A percentile compares a stretch with the other conserved stretches of the same genome.
Evolutionary conservation across 2,113 vertebrate species (phyloP).

Genomic region (Notiomystis cincta): DNA sequence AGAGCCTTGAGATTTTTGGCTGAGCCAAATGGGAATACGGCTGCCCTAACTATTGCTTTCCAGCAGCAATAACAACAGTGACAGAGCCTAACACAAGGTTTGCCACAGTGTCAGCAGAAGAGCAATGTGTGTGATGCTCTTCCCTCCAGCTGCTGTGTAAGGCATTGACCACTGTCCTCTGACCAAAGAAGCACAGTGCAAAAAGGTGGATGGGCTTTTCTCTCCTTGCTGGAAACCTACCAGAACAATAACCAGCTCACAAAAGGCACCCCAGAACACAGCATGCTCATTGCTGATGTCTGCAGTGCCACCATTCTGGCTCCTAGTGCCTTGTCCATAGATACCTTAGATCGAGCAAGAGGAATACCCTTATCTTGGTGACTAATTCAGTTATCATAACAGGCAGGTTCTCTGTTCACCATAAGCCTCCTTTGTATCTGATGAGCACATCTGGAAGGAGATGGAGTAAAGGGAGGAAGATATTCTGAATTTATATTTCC

Average conservation of each 20-base stretch:
- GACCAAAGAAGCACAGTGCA: not conserved
- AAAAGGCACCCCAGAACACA: not conserved
- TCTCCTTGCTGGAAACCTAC: not conserved
- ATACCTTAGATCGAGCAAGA: rapidly evolving
- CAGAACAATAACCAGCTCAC: not conserved
- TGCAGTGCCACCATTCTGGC: not conserved
- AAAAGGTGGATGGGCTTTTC: not conserved
- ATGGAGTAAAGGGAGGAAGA: not conserved
- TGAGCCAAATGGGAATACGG: rapidly evolving
- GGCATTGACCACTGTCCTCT: rapidly evolving
- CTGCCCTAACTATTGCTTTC: not conserved
- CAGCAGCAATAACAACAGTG: not conserved
- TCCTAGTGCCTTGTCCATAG: not conserved
- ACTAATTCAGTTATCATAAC: not conserved
- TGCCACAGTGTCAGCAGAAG: not conserved
- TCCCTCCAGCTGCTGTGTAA: not conserved
- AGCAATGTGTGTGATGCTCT: not conserved
- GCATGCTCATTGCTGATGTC: not conserved
- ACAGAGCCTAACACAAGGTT: not conserved
- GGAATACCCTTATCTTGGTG: not conserved
- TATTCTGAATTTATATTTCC: constrained; percentile 9
- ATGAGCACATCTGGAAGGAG: not conserved
- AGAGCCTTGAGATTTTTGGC: not conserved
- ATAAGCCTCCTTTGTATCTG: not conserved
- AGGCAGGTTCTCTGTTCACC: not conserved